These are phyloP conservation scores for Byasa hedistus DNA, from an alignment of 2,888 invertebrate genomes.

Conservation along the genomic window DNA sequence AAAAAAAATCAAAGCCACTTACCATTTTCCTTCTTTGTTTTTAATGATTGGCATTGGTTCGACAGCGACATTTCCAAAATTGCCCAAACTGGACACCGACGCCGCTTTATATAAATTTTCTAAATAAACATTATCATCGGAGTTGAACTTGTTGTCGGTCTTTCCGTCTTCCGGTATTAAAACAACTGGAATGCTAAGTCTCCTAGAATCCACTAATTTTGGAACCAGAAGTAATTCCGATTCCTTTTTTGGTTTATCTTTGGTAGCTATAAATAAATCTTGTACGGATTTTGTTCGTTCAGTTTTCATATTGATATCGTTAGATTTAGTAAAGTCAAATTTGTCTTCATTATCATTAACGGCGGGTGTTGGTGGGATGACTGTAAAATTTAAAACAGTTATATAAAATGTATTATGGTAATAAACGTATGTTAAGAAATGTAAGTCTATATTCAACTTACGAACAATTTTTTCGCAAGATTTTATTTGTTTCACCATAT, in stretches of 20 bases:
- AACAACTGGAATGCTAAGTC: constrained; percentile 70
- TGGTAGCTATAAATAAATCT: constrained; percentile 55
- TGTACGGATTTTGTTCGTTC: constrained; percentile 62
- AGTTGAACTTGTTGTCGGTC: constrained; percentile 65
- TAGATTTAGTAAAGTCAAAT: constrained; percentile 57
- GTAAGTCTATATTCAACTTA: constrained; percentile 44
- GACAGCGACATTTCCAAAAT: constrained; percentile 65
- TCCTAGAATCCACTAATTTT: constrained; percentile 59
- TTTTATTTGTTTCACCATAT: constrained; percentile 76
- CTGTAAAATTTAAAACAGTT: constrained; percentile 46
- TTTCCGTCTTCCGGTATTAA: constrained; percentile 60
- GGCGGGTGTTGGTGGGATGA: constrained; percentile 73
- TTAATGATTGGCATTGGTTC: constrained; percentile 74
- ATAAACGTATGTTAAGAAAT: background rate
- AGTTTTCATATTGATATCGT: constrained; percentile 39
- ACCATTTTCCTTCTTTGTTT: constrained; percentile 76
- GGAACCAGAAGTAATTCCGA: constrained; percentile 62
- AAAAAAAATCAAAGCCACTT: constrained; percentile 35
- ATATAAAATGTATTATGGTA: background rate
- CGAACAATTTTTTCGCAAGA: constrained; percentile 67
- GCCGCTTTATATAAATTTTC: constrained; percentile 73
- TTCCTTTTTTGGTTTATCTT: constrained; percentile 47
- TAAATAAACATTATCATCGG: constrained; percentile 64
- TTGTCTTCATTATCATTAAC: constrained; percentile 53
- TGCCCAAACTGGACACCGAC: constrained; percentile 70